These are phyloP conservation scores for Antheraea assamensis DNA, from an alignment of 2,888 invertebrate genomes.

Conservation along the genomic window DNA sequence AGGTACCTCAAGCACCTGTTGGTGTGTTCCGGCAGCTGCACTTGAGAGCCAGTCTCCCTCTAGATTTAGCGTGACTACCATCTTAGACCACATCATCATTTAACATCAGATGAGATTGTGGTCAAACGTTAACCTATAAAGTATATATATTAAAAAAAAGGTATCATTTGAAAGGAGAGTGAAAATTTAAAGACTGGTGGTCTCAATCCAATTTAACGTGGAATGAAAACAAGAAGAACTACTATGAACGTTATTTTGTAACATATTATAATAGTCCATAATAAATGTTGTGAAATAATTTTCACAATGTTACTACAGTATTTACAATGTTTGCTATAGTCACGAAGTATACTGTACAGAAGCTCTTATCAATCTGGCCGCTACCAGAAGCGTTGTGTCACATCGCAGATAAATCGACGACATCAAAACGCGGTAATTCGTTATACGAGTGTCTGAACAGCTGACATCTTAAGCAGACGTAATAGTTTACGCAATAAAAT, in stretches of 20 bases:
- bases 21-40: too few species aligned
- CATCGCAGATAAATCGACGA: slow-evolving; percentile 34
- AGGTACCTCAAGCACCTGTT: too few species aligned
- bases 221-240: too few species aligned
- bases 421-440: slow-evolving; percentile 23
- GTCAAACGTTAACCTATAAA: too few species aligned
- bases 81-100: too few species aligned
- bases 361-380: slow-evolving; percentile 34
- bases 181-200: too few species aligned
- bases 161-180: too few species aligned
- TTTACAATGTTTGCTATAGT: slow-evolving; percentile 4
- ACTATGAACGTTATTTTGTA: background rate
- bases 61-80: too few species aligned
- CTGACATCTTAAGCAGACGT: slow-evolving; percentile 32
- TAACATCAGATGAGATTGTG: too few species aligned
- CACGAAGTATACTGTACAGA: background rate
- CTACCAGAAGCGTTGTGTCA: slow-evolving; percentile 25
- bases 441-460: slow-evolving; percentile 18
- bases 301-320: background rate
- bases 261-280: background rate
- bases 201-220: too few species aligned
- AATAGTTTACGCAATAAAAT: slow-evolving; percentile 20
- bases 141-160: too few species aligned
- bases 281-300: background rate
- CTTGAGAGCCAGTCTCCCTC: too few species aligned